phyloP scores from a whole-genome alignment of 2,797 vertebrate genomes.

The Crotalus adamanteus region DNA sequence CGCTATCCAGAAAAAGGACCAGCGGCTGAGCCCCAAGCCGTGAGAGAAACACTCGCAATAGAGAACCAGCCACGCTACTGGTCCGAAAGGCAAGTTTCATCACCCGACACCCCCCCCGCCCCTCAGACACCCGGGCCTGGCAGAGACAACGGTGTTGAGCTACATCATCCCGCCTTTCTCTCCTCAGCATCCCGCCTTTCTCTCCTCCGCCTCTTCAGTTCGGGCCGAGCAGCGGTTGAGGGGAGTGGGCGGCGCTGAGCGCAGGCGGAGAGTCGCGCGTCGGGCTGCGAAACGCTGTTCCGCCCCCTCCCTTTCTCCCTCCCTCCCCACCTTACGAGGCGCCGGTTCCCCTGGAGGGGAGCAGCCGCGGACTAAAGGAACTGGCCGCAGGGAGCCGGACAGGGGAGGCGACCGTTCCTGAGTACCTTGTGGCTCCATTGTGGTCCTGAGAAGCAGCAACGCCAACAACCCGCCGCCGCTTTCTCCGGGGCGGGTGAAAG shows the following conservation, averaged over 20 bases:
- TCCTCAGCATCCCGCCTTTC: not conserved
- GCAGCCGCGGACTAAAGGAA: not conserved
- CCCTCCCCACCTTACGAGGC: conserved; percentile 13
- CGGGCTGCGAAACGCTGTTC: not conserved
- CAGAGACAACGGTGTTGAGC: not conserved
- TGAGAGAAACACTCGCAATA: not conserved
- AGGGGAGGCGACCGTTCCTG: not conserved
- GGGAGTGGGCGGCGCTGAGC: not conserved
- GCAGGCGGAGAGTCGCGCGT: not conserved
- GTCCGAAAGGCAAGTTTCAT: not conserved
- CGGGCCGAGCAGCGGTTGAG: not conserved
- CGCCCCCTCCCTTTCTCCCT: not conserved
- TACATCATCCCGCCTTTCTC: not conserved
- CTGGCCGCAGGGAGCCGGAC: not conserved
- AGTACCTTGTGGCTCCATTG: not conserved
- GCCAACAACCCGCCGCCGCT: not conserved
- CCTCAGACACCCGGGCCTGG: not conserved
- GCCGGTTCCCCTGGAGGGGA: not conserved
- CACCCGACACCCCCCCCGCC: no score
- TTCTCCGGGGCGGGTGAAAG: not conserved
- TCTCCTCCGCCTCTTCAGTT: not conserved
- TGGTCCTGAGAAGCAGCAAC: not conserved
- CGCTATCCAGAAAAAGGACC: not conserved
- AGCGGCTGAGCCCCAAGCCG: not conserved
- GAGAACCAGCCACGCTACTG: no score